A percentile compares a stretch with the other conserved stretches of the same genome.
Conservation (phyloP, 2,888 invertebrate species). For the Scrobipalpa costella region DNA sequence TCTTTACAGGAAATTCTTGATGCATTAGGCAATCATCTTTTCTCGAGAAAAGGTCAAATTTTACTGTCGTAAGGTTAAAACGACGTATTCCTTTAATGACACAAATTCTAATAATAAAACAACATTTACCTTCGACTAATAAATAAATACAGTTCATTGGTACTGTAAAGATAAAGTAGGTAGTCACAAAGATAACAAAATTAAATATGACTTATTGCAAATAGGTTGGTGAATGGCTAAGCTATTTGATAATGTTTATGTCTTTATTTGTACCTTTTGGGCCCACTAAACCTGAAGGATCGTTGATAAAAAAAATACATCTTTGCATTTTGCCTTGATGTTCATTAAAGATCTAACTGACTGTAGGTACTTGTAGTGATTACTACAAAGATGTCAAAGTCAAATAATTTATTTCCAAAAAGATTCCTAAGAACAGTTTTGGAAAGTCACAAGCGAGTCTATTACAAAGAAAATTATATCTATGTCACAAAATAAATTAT, state of each 20-base stretch:
- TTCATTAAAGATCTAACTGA: too few relatives aligned
- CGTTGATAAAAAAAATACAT: too few relatives aligned
- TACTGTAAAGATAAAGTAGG: neutral
- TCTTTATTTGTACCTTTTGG: neutral
- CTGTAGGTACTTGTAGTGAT: too few relatives aligned
- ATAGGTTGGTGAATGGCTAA: neutral
- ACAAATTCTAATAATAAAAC: neutral
- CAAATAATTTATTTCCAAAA: too few relatives aligned
- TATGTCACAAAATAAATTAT: too few relatives aligned
- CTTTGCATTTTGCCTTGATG: too few relatives aligned
- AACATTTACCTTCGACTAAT: conserved; percentile 1
- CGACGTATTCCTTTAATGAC: neutral
- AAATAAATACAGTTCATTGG: neutral
- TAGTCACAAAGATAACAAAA: conserved; percentile 12
- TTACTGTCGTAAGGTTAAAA: neutral
- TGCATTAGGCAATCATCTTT: neutral
- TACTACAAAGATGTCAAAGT: too few relatives aligned
- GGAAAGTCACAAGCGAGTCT: too few relatives aligned
- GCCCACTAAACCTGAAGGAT: too few relatives aligned
- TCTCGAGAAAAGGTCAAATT: too few relatives aligned
- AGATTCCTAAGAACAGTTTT: too few relatives aligned
- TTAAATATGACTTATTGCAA: neutral
- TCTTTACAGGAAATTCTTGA: neutral
- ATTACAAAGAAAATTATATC: too few relatives aligned
- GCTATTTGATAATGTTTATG: neutral